Evolutionary conservation across 2,113 vertebrate genomes (phyloP).

Genomic region (Perca schrenkii): DNA sequence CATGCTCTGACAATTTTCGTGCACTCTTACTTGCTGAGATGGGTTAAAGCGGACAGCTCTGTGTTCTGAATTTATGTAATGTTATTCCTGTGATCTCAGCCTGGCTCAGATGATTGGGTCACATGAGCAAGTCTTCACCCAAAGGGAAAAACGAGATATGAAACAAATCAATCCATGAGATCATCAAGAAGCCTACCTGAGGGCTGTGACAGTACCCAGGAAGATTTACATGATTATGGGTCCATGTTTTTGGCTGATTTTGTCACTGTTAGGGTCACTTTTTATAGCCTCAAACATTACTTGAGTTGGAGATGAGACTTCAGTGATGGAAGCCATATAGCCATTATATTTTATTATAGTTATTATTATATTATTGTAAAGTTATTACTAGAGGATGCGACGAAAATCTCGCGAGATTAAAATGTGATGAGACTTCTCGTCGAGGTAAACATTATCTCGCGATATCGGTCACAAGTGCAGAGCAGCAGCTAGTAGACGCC

Average conservation of each 20-base stretch:
- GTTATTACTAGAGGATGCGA: too few species aligned
- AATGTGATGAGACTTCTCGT: too few species aligned
- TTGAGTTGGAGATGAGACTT: background rate
- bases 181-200: constrained; percentile 47
- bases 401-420: too few species aligned
- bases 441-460: too few species aligned
- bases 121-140: constrained; percentile 43
- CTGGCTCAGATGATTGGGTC: constrained; percentile 33
- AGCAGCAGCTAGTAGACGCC: too few species aligned
- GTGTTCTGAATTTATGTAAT: constrained; percentile 43
- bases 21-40: constrained; percentile 1
- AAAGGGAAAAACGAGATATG: constrained; percentile 40
- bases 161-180: constrained; percentile 50
- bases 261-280: constrained; percentile 25
- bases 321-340: background rate
- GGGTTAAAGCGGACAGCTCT: constrained; percentile 39
- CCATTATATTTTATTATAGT: too few species aligned
- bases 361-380: too few species aligned
- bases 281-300: constrained; percentile 31
- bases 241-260: constrained; percentile 6
- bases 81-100: constrained; percentile 50
- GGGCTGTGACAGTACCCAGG: constrained; percentile 22
- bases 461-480: too few species aligned
- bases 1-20: background rate
- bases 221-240: constrained; percentile 43